Conservation (phyloP, 2,113 vertebrate species). For the Sturnira hondurensis region DNA sequence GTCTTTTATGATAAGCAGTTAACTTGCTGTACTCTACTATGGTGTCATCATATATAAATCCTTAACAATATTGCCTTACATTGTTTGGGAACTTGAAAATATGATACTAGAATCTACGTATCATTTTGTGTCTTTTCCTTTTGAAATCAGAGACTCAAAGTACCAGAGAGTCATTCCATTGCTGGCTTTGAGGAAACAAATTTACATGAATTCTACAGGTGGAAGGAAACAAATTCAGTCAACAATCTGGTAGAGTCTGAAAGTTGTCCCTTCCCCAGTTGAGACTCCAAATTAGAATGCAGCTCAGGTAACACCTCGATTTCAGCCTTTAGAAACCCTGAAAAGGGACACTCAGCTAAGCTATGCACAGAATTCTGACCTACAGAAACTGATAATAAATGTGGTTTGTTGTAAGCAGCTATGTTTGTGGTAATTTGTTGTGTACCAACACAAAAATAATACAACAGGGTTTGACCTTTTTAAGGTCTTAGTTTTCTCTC, state of each 20-base stretch:
- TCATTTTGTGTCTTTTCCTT: neutral
- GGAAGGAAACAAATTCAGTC: neutral
- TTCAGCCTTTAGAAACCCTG: neutral
- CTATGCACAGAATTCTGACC: neutral
- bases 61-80: neutral
- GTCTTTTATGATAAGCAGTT: neutral
- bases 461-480: neutral
- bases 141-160: neutral
- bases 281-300: neutral
- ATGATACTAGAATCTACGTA: neutral
- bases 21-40: neutral
- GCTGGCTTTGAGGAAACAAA: neutral
- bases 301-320: neutral
- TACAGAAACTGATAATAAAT: neutral
- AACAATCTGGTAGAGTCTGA: neutral
- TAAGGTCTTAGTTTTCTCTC: neutral
- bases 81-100: neutral
- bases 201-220: neutral
- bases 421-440: neutral
- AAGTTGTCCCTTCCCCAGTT: neutral
- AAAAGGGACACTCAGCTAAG: neutral
- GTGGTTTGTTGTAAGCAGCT: neutral
- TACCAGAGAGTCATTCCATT: neutral
- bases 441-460: neutral
- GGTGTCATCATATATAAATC: neutral